Evolutionary conservation across 2,797 vertebrate species (phyloP), one percentile per base, ranked within the genome.

Genomic region (Micromesistius poutassou): DNA sequence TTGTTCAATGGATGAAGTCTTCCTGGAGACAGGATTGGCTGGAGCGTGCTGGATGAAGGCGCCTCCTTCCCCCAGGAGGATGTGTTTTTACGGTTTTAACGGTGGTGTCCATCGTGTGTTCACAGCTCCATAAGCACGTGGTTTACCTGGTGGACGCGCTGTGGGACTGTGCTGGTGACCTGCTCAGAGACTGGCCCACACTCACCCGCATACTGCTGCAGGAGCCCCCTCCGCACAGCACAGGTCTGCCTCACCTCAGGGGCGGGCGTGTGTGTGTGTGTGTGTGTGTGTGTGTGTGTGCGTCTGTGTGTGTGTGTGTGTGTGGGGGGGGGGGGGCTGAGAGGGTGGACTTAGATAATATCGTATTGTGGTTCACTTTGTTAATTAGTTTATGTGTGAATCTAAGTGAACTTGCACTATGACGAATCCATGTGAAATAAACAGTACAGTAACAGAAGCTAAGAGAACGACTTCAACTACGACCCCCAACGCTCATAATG

Each of bases 111-210:
- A 16, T 72, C 55, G 30, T 46, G 10, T 13, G 0, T 28, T 46
- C 77, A 22, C 87, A 98, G 97, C 84, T 97, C 55, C 97, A 98
- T 86, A 91, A 93, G 74, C 97, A 97, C 5, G 93, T 97, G 82
- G 87, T 95, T 0, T 98, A 97, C 87, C 92, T 98, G 9, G 93
- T 98, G 90, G 97, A 98, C 92, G 96, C 96, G 86, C 91, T 98
- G 85, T 98, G 97, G 97, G 97, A 98, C 89, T 95, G 94, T 87
- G 95, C 92, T 9, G 93, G 93, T 42, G 85, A 83, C 76, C 91
- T 97, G 78, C 91, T 98, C 79, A 97, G 96, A 89, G 95, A 97
- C 92, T 98, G 97, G 97, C 85, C 95, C 35, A 87, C 93, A 6
- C 89, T 98, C 91, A 95, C 96, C 0, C 89, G 92, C 33, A 86